Base-by-base conservation (phyloP, 2,888 invertebrate species). In the Drosophila prostipennis region DNA sequence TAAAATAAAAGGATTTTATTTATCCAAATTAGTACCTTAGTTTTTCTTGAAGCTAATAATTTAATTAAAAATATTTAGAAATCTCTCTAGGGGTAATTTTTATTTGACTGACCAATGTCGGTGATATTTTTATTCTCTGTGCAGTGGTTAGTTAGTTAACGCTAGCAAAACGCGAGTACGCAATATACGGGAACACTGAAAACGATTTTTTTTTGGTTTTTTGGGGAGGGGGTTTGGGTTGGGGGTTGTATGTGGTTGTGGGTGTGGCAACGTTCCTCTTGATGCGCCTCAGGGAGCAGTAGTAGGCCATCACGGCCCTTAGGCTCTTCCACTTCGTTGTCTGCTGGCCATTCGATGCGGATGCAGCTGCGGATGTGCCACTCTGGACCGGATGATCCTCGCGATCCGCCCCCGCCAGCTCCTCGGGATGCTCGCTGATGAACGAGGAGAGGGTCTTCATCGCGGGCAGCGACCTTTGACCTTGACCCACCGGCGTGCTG, bases 231-330 rank as follows among this genome's bases (percentile, higher is more conserved):
- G 29, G 26, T 19, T 26, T 6, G 26, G 26, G 26, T 26, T 26
- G 26, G 26, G 26, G 6, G 26, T 0, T 26, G 26, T 26, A 29
- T 29, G 2, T 29, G 29, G 29, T 42, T 54, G 29, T 54, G 40
- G 54, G 14, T 54, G 13, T 37, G 80, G 77, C 85, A 90, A 88
- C 94, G 93, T 94, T 96, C 96, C 96, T 96, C 95, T 96, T 96
- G 93, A 97, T 96, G 94, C 96, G 96, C 93, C 96, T 94, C 92
- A 97, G 95, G 89, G 96, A 95, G 93, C 96, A 95, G 94, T 96
- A 96, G 94, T 96, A 96, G 91, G 96, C 96, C 96, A 96, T 96
- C 91, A 96, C 96, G 89, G 96, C 96, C 91, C 96, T 94, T 89
- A 97, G 95, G 93, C 96, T 96, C 93, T 95, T 95, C 96, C 96